Conservation (phyloP, 2,888 invertebrate genomes). For the Chydorus sphaericus region DNA sequence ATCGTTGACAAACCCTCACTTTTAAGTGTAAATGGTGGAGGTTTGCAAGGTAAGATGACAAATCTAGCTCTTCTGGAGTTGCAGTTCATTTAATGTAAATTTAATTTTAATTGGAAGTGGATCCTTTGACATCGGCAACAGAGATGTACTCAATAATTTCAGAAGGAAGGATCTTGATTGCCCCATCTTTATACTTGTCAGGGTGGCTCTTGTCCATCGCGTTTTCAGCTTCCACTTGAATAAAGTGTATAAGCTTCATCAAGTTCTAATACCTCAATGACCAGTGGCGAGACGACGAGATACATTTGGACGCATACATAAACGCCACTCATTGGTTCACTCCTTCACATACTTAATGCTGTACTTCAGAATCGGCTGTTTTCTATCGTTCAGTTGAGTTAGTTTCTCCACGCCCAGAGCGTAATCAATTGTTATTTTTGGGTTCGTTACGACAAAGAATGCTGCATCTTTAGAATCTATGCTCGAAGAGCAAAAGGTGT, state of each 20-base stretch:
- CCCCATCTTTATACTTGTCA: constrained; percentile 36
- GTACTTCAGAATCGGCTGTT: constrained; percentile 49
- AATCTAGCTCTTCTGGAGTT: constrained; percentile 46
- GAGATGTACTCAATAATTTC: constrained; percentile 33
- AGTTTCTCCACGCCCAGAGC: constrained; percentile 65
- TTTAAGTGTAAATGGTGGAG: no score
- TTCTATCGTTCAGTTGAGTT: constrained; percentile 65
- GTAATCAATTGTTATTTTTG: constrained; percentile 51
- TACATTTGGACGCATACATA: background rate
- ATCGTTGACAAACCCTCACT: no score
- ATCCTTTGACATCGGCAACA: constrained; percentile 56
- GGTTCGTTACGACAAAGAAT: constrained; percentile 40
- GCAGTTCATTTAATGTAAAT: constrained; percentile 67
- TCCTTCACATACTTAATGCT: constrained; percentile 41
- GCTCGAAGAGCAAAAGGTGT: no score
- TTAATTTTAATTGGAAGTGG: constrained; percentile 50
- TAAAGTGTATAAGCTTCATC: constrained; percentile 48
- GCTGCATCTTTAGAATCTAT: no score
- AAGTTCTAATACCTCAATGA: constrained; percentile 47
- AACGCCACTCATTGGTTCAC: constrained; percentile 40
- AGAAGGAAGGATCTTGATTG: constrained; percentile 45
- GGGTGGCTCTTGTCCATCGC: constrained; percentile 42
- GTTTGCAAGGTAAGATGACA: constrained; percentile 55
- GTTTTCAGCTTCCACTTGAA: constrained; percentile 52
- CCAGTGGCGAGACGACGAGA: constrained; percentile 23